Percentiles rank a stretch among this genome's conserved stretches.
phyloP scores from a whole-genome alignment of 2,113 vertebrate species.

The Lophius piscatorius region DNA sequence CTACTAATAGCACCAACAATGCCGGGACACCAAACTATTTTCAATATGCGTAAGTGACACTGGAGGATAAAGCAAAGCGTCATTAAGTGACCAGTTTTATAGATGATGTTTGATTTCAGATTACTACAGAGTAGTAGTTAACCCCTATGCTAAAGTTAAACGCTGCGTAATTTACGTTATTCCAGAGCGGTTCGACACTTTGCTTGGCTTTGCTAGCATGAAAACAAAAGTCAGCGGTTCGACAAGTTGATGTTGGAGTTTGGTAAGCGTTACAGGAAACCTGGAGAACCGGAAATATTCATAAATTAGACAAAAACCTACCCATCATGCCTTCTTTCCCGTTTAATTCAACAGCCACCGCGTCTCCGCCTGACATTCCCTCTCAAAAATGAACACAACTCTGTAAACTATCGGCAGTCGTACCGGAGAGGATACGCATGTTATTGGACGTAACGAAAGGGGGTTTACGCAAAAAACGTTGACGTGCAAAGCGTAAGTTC shows the following conservation, averaged over 20 bases:
- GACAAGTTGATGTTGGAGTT: neutral
- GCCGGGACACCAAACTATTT: constrained; percentile 28
- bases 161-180: neutral
- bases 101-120: too few species aligned
- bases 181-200: too few species aligned
- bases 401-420: neutral
- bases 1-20: neutral
- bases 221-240: neutral
- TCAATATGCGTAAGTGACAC: too few species aligned
- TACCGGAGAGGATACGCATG: constrained; percentile 35
- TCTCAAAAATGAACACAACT: constrained; percentile 38
- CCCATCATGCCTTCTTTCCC: constrained; percentile 73
- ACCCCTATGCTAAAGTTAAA: neutral
- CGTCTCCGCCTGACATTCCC: constrained; percentile 65
- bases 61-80: too few species aligned
- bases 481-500: constrained; percentile 16
- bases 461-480: constrained; percentile 6
- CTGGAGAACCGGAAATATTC: too few species aligned
- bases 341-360: constrained; percentile 45
- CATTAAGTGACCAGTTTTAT: too few species aligned
- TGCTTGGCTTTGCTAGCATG: too few species aligned
- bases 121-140: too few species aligned
- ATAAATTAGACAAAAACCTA: constrained; percentile 43
- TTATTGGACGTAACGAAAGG: constrained; percentile 43
- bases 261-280: neutral